Conservation (phyloP, 2,888 invertebrate species). For the Eilema sororculum region DNA sequence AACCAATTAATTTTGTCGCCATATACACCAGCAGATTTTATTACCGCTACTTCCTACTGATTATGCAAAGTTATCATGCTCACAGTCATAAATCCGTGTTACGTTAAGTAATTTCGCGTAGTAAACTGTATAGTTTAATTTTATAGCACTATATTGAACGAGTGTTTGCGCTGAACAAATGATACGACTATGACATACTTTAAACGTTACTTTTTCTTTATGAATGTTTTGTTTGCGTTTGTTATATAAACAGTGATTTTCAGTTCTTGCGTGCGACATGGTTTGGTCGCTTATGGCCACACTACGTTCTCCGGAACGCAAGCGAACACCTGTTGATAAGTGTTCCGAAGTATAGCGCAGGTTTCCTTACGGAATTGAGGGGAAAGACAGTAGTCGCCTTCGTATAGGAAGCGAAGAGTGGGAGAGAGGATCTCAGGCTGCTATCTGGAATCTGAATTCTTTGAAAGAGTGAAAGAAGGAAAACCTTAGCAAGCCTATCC, state of each 20-base stretch:
- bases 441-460: too few species aligned
- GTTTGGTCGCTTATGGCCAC: too few species aligned
- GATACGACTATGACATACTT: constrained; percentile 18
- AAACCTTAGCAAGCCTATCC: too few species aligned
- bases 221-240: constrained; percentile 6
- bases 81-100: constrained; percentile 15
- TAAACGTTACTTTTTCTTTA: constrained; percentile 3
- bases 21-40: constrained; percentile 8
- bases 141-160: constrained; percentile 17
- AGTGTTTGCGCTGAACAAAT: constrained; percentile 15
- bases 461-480: too few species aligned
- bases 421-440: too few species aligned
- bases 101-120: constrained; percentile 18
- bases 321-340: too few species aligned
- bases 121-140: constrained; percentile 21
- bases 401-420: too few species aligned
- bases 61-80: constrained; percentile 3
- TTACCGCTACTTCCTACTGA: constrained; percentile 5
- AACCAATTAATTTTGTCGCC: constrained; percentile 6
- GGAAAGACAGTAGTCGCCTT: too few species aligned
- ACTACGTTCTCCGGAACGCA: background rate
- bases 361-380: too few species aligned
- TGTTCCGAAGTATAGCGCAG: too few species aligned
- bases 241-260: constrained; percentile 3
- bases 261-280: background rate